A percentile compares a stretch with the other conserved stretches of the same genome.
phyloP scores from a whole-genome alignment of 2,113 vertebrate species.

The Neotoma lepida region DNA sequence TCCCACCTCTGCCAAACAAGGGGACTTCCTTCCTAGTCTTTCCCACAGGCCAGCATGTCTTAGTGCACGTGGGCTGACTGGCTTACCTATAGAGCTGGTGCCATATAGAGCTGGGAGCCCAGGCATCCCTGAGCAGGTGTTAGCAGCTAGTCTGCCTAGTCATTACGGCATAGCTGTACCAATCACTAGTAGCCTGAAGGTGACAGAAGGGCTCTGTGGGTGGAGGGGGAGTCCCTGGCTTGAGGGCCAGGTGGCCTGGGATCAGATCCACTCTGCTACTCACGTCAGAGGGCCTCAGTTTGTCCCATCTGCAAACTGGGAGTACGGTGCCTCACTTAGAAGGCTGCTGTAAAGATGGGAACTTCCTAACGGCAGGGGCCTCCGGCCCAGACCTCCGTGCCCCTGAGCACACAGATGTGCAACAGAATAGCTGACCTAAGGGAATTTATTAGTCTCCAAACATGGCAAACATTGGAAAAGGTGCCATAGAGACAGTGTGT shows the following conservation, averaged over 20 bases:
- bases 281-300: neutral
- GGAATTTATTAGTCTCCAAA: neutral
- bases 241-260: neutral
- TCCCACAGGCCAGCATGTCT: neutral
- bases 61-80: neutral
- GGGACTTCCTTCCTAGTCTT: neutral
- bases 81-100: no score
- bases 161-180: neutral
- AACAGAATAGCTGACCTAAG: fast-evolving
- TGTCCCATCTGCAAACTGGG: neutral
- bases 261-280: neutral
- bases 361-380: neutral
- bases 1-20: neutral
- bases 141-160: neutral
- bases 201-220: neutral
- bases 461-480: neutral
- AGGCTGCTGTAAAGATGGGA: neutral
- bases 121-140: neutral
- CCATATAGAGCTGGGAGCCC: neutral
- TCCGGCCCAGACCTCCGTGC: neutral
- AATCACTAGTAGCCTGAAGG: neutral
- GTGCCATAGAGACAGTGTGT: neutral
- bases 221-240: neutral
- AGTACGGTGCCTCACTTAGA: neutral
- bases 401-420: neutral